Evolutionary conservation across 2,113 vertebrate genomes (phyloP).

Genomic region (Atlantisia rogersi): DNA sequence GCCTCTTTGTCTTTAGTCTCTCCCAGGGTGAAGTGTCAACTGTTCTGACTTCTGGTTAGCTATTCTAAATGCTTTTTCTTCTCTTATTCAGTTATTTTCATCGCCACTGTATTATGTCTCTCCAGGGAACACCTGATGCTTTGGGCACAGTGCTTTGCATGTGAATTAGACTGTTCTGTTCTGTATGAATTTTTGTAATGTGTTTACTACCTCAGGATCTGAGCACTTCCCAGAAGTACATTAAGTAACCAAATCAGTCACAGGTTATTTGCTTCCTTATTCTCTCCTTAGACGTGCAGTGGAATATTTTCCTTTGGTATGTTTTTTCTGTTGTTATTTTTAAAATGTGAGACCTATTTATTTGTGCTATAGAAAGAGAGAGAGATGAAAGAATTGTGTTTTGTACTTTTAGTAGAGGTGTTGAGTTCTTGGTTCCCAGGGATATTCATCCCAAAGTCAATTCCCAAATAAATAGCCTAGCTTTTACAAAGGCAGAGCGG

Average conservation of each 20-base stretch:
- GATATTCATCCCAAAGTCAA: not conserved
- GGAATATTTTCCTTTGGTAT: constrained; percentile 11
- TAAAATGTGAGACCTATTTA: not conserved
- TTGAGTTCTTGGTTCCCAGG: not conserved
- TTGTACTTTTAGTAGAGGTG: not conserved
- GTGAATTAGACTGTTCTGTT: not conserved
- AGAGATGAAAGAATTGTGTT: not conserved
- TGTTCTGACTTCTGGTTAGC: not conserved
- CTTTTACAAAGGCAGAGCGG: not conserved
- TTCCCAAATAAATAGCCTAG: not conserved
- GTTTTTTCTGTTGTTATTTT: not conserved
- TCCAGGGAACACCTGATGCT: not conserved
- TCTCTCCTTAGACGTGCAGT: not conserved
- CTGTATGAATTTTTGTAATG: constrained; percentile 6
- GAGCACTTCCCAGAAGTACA: not conserved
- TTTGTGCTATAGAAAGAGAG: not conserved
- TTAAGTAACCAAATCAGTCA: constrained; percentile 27
- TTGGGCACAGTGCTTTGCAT: not conserved
- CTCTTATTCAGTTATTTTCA: not conserved
- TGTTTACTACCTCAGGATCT: constrained; percentile 11
- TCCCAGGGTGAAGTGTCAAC: not conserved
- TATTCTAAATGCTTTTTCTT: not conserved
- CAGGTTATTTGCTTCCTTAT: not conserved
- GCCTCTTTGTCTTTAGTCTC: not conserved
- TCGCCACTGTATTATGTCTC: not conserved